Conservation (phyloP, 2,113 vertebrate species). For the Scophthalmus maximus region DNA sequence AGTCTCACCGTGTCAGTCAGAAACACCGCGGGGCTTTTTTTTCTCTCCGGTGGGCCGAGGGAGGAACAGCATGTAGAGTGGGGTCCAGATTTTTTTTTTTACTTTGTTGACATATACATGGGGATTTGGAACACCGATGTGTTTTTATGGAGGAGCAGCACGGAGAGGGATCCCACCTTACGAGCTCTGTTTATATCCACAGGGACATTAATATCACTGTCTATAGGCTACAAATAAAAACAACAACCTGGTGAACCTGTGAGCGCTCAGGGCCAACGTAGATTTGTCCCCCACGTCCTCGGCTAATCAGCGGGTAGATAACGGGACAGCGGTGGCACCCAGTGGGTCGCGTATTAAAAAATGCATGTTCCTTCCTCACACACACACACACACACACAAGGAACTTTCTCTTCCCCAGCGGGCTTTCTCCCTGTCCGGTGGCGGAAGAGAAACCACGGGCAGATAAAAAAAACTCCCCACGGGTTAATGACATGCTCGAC, state of each 20-base stretch:
- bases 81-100: no score
- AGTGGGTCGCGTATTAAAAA: constrained; percentile 64
- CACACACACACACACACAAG: constrained; percentile 34
- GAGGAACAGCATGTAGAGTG: neutral
- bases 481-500: constrained; percentile 74
- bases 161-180: no score
- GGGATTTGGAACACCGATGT: no score
- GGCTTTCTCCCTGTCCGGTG: constrained; percentile 27
- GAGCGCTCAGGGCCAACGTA: neutral
- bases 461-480: constrained; percentile 68
- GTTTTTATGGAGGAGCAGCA: no score
- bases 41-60: neutral
- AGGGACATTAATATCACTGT: neutral
- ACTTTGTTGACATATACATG: no score
- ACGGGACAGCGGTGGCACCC: constrained; percentile 37
- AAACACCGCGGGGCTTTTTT: neutral
- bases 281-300: constrained; percentile 36
- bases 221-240: neutral
- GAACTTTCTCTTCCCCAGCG: no score
- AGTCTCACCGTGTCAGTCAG: neutral
- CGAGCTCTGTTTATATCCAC: no score
- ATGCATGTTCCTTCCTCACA: constrained; percentile 53
- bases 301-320: constrained; percentile 66
- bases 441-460: constrained; percentile 35
- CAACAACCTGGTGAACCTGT: neutral